Percentiles rank a stretch among this genome's conserved stretches.
Conservation (phyloP, 2,113 vertebrate genomes). For the Pteronura brasiliensis region DNA sequence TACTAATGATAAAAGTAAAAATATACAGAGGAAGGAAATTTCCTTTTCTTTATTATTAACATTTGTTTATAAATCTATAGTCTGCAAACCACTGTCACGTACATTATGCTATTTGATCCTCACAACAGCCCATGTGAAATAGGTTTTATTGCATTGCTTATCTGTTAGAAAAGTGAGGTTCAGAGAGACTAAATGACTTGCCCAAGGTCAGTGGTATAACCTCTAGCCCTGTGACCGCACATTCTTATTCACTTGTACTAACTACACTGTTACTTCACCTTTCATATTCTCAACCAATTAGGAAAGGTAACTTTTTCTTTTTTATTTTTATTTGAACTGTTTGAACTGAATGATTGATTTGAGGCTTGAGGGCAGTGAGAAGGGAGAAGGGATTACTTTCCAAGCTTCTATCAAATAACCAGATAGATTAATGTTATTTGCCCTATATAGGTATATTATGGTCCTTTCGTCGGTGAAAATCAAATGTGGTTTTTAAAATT, state of each 20-base stretch:
- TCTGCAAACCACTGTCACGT: not conserved
- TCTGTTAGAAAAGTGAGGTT: not conserved
- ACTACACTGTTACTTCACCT: not conserved
- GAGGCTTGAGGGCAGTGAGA: not conserved
- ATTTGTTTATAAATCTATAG: not conserved
- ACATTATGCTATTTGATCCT: not conserved
- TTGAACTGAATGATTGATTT: constrained; percentile 42
- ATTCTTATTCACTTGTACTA: not conserved
- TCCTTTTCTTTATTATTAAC: not conserved
- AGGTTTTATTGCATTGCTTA: not conserved
- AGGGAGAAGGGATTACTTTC: constrained; percentile 23
- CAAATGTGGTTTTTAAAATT: constrained; percentile 9
- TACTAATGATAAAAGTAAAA: not conserved
- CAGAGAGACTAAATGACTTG: not conserved
- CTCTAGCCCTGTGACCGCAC: not conserved
- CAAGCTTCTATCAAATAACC: constrained; percentile 16
- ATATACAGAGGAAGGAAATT: not conserved
- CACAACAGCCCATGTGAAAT: not conserved
- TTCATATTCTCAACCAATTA: not conserved
- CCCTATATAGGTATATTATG: not conserved
- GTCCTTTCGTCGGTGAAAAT: not conserved
- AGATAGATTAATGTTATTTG: constrained; percentile 25
- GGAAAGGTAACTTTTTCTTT: not conserved
- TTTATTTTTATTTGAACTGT: constrained; percentile 22
- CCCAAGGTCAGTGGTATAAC: not conserved